Evolutionary conservation across 23 tunicate genomes (phyloP), one percentile per base, ranked within the genome.

Genomic region (Phallusia fumigata): DNA sequence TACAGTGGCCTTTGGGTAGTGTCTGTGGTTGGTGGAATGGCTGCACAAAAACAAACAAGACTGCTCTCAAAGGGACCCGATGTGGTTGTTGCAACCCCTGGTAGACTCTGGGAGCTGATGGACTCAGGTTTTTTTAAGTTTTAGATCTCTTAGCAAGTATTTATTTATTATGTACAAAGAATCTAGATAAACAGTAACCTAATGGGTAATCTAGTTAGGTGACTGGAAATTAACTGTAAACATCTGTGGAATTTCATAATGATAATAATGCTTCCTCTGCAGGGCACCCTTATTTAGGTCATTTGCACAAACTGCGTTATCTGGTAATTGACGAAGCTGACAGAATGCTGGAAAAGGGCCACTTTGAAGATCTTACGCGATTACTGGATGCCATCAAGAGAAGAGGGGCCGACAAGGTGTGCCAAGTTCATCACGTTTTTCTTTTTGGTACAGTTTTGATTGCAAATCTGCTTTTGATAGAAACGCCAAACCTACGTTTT

Each of bases 321-420:
- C 79, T 96, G 6, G 96, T 96, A 0, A 90, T 96, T 34, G 99
- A 96, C 79, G 99, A 96, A 85, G 99, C 99, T 6, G 99, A 96
- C 69, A 36, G 99, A 73, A 96, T 96, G 99, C 34, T 91, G 87
- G 93, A 96, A 81, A 80, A 58, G 33, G 99, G 99, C 33, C 99
- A 96, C 65, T 96, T 96, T 75, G 99, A 90, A 76, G 99, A 96
- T 47, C 86, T 96, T 13, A 93, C 64, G 30, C 88, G 88, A 64
- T 30, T 94, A 13, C 75, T 90, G 0, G 87, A 86, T 18, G 53
- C 65, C n/a, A 84, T 90, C 30, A 95, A 95, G 33, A 51, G 50
- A 22, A 78, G 81, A 81, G 84, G 81, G 12, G 31, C 73, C 22
- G 51, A 51, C 49, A 75, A 84, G 53, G 97, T 92, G 35, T 40